Evolutionary conservation across 2,797 vertebrate genomes (phyloP), one percentile per base, ranked within the genome.

Genomic region (Cossypha heuglini): DNA sequence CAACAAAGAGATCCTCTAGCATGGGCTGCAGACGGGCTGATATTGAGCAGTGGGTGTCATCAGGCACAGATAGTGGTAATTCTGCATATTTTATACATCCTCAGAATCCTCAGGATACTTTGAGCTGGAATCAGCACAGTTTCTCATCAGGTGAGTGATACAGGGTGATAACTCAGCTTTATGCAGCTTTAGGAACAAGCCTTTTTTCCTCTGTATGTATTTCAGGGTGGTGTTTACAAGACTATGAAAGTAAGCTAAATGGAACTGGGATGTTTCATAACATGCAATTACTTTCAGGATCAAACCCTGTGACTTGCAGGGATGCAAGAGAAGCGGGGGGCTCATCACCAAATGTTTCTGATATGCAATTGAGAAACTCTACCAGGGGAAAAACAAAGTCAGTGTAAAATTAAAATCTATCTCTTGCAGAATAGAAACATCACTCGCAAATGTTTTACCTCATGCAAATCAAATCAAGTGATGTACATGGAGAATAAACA

Each of bases 381-480:
- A 61, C 76, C 55, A 78, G 33, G 35, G 42, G 31, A 10, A 55
- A 26, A 49, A 58, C 57, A 45, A 29, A 28, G 16, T 21, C 54
- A 83, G 49, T 21, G 72, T 71, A 94, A 92, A 93, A 93, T 83
- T 66, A 83, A 93, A 96, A 92, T 75, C 81, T 97, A 77, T 96
- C 89, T 97, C 73, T 88, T 79, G 88, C 62, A 79, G 90, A 78
- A 93, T 55, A 68, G 93, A 95, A 96, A 94, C 94, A 91, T 93
- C 94, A 90, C 96, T 96, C 21, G 74, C 86, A 97, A 97, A 95
- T 82, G 93, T 96, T 98, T 96, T 93, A 96, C 90, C 96, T 95
- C 22, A 33, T 96, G 91, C 91, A 97, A 97, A 97, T 97, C 96
- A 97, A 97, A 98, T 97, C 96, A 88, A 97, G 95, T 88, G 91